Percentiles rank a stretch among this genome's conserved stretches.
Conservation (phyloP, 2,797 vertebrate genomes). For the Tapirus indicus region DNA sequence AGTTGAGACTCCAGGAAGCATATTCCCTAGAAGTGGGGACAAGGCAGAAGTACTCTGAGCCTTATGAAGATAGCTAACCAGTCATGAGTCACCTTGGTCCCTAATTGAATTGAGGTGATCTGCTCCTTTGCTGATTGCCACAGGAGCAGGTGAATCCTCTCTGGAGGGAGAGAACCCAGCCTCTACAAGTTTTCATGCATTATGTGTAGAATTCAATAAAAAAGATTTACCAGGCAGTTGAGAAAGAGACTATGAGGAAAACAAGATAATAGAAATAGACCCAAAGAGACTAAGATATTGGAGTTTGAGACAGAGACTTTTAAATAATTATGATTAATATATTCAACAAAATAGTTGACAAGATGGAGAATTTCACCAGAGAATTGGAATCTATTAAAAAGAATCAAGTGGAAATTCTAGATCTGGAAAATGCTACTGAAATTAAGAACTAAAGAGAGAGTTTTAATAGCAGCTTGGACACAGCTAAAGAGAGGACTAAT, state of each 20-base stretch:
- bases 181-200: neutral
- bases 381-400: conserved; percentile 8
- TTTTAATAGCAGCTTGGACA: neutral
- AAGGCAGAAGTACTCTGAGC: neutral
- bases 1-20: neutral
- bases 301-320: neutral
- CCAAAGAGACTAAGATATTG: neutral
- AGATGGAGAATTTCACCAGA: conserved; percentile 26
- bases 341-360: conserved; percentile 18
- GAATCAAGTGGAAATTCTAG: neutral
- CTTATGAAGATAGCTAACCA: neutral
- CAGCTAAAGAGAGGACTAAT: neutral
- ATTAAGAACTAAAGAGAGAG: neutral
- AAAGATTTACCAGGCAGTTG: neutral
- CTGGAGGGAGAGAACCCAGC: neutral
- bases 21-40: neutral
- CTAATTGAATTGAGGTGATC: neutral
- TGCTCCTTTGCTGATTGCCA: neutral
- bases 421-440: neutral
- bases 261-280: neutral
- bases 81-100: neutral
- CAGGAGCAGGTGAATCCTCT: neutral
- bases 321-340: neutral
- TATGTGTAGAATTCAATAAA: neutral
- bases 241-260: neutral